Evolutionary conservation across 2,888 invertebrate genomes (phyloP).

Genomic region (Diachrysia chrysitis): DNA sequence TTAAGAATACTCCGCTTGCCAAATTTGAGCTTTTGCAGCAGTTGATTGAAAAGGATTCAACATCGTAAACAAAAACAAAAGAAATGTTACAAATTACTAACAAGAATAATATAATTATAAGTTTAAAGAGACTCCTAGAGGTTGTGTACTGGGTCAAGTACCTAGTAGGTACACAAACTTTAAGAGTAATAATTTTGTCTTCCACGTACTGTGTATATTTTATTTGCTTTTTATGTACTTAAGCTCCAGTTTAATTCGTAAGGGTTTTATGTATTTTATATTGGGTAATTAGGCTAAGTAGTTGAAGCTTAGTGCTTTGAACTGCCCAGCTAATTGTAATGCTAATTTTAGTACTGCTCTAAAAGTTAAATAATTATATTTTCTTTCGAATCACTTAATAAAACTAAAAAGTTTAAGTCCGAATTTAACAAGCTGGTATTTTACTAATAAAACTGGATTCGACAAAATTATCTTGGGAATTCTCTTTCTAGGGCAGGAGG

Average conservation of each 20-base stretch:
- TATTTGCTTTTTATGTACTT: slow-evolving; percentile 4
- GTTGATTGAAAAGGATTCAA: slow-evolving; percentile 23
- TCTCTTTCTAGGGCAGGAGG: neutral
- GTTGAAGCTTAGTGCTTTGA: slow-evolving; percentile 1
- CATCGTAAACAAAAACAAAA: neutral
- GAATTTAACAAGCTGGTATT: neutral
- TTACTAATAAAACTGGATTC: neutral
- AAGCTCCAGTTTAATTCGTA: neutral
- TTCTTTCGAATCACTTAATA: neutral
- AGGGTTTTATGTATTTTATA: slow-evolving; percentile 4
- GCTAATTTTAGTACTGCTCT: slow-evolving; percentile 2
- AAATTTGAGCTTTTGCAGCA: slow-evolving; percentile 10
- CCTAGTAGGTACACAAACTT: neutral
- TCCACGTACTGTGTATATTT: neutral
- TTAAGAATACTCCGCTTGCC: slow-evolving; percentile 30
- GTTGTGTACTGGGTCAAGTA: no score
- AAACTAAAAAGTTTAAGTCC: neutral
- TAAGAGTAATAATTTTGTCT: neutral
- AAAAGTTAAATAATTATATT: neutral
- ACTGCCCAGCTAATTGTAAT: slow-evolving; percentile 3
- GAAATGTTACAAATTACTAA: neutral
- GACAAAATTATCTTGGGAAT: neutral
- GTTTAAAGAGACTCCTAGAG: neutral
- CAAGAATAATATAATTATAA: slow-evolving; percentile 1
- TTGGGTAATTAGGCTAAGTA: slow-evolving; percentile 4